Percentiles rank a stretch among this genome's conserved stretches.
Evolutionary conservation across 2,797 vertebrate species (phyloP).

Genomic region (Acridotheres tristis): DNA sequence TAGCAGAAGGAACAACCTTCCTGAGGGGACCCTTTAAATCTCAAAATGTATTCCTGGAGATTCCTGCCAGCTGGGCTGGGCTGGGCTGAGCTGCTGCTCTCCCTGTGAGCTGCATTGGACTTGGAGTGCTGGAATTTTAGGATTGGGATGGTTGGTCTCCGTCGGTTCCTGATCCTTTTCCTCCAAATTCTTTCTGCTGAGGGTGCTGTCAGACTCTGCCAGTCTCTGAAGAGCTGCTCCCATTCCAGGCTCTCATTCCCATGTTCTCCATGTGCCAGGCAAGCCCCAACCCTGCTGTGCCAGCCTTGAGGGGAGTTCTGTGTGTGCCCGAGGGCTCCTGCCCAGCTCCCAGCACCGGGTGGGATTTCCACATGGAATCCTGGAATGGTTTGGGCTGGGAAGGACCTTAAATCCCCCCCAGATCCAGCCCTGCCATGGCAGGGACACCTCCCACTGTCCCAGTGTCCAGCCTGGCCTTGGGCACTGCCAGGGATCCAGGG

Average conservation of each 20-base stretch:
- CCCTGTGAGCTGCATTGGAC: fast-evolving
- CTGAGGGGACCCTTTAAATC: not conserved
- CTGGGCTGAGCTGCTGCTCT: not conserved
- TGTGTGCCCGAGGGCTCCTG: not conserved
- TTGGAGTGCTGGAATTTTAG: fast-evolving
- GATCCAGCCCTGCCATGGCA: no score
- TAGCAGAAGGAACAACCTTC: not conserved
- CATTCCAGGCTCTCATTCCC: not conserved
- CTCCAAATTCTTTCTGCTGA: not conserved
- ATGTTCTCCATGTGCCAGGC: fast-evolving
- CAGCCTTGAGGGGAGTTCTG: not conserved
- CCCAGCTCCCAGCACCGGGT: not conserved
- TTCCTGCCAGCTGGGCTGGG: not conserved
- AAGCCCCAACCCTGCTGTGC: not conserved
- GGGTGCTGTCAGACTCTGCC: not conserved
- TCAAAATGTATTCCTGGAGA: not conserved
- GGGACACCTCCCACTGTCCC: no score
- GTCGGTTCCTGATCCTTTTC: not conserved
- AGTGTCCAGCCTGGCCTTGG: no score
- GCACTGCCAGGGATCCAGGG: no score
- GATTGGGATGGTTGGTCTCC: not conserved
- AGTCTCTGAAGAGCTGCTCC: not conserved
- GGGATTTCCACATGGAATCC: not conserved
- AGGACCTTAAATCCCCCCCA: no score
- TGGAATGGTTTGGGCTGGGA: no score